Evolutionary conservation across 1,140 invertebrate genomes (phyloP), one percentile per base, ranked within the genome.

Genomic region (Bombus soroeensis): DNA sequence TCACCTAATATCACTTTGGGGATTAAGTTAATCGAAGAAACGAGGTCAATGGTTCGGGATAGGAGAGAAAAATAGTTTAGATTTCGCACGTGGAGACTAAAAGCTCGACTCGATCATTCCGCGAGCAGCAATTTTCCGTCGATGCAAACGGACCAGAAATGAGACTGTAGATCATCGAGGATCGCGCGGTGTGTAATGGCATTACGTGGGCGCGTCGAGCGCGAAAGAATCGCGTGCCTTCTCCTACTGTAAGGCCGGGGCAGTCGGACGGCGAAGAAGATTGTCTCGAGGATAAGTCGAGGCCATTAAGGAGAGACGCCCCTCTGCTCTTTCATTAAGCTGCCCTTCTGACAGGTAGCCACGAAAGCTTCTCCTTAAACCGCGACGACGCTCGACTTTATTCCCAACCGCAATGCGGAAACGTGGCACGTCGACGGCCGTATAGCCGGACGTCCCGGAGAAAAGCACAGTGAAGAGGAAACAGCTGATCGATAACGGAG

Each of bases 271-370:
- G 62, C 53, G 47, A 47, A 77, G 86, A 53, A 88, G 89, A 90
- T 90, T 90, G 89, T 90, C 89, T 86, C 66, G 72, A 64, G 87
- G 89, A 90, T 90, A 90, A 90, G 83, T 90, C 87, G 71, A 64
- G 76, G 68, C 81, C 89, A 90, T 90, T 90, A 90, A 90, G 86
- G 66, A 76, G 82, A 83, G 74, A 85, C 62, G 64, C 72, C 68
- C 74, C 85, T 82, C 64, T 85, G 85, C 85, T 89, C 88, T 90
- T 90, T 90, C 89, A 90, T 90, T 90, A 90, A 81, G 80, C 79
- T 88, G 70, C 74, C 88, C 71, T 39, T 83, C 79, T 90, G 89
- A 90, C 89, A 88, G 88, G 79, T 88, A 88, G 86, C 81, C 86
- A 89, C 86, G 82, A 81, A 85, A 90, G 81, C 53, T 78, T 78